Percentiles rank a stretch among this genome's conserved stretches.
These are phyloP conservation scores for Lucinisca nassula DNA, from an alignment of 2,888 invertebrate genomes.

Conservation along the genomic window DNA sequence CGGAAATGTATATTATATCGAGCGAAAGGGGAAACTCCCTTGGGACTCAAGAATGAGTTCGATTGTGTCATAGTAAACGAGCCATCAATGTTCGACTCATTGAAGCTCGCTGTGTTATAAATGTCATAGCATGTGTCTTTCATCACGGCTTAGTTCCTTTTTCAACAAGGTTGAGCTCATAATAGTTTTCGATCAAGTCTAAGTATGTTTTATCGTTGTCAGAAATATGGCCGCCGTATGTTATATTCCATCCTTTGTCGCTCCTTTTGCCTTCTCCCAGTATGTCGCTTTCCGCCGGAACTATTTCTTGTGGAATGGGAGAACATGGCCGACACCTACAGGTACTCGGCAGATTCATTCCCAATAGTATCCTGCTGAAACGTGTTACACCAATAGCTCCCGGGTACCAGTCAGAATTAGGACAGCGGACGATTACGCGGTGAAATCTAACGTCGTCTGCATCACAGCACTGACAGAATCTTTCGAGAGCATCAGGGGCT, in stretches of 20 bases:
- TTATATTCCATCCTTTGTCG: not conserved
- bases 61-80: no score
- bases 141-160: no score
- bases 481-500: conserved; percentile 48
- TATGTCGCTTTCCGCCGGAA: conserved; percentile 38
- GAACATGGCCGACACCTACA: conserved; percentile 61
- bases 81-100: no score
- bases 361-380: conserved; percentile 2
- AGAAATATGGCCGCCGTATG: not conserved
- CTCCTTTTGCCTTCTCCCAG: conserved; percentile 34
- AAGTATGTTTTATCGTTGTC: not conserved
- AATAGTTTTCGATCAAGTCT: not conserved
- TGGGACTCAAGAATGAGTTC: no score
- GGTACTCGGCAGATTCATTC: conserved; percentile 36
- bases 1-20: no score
- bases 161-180: not conserved
- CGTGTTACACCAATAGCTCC: not conserved
- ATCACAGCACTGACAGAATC: conserved; percentile 64
- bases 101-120: no score
- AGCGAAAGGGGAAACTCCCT: no score
- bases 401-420: conserved; percentile 14
- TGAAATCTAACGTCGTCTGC: conserved; percentile 9
- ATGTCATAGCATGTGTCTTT: no score
- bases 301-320: conserved; percentile 32
- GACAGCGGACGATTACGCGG: conserved; percentile 30